Evolutionary conservation across 2,113 vertebrate species (phyloP), one percentile per base, ranked within the genome.

Genomic region (Sula dactylatra): DNA sequence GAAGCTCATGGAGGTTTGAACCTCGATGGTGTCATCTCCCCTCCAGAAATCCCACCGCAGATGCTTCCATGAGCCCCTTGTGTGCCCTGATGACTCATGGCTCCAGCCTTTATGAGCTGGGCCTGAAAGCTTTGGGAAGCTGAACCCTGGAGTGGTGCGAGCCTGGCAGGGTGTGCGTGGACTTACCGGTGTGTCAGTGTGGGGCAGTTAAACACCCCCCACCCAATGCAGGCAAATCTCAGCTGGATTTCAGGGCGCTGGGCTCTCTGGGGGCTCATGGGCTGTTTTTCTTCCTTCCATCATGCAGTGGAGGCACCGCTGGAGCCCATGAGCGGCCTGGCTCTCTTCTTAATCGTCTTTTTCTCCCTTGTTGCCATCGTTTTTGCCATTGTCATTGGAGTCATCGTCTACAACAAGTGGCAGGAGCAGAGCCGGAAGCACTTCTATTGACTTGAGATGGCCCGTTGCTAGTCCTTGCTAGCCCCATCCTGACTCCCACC

Each of bases 341-440:
- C 98, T 4, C 98, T 99, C 58, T 99, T 99, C 98, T 98, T 99
- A 67, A 98, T 99, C 0, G 98, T 99, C 56, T 99, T 99, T 93
- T 99, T 99, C 97, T 99, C 99, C 8, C 97, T 99, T 64, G 98
- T 99, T n/a, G 99, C 99, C 24, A 81, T 98, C 5, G 98, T 99
- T 56, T 99, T 99, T n/a, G 98, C 99, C 85, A 94, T 99, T 5
- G 98, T 99, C 90, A 99, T 99, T 2, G 98, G 99, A 9, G 95
- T 99, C 91, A 99, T 99, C 16, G 62, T 99, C 69, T 99, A 99
- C 98, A 98, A 98, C 97, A 99, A 99, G 94, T 99, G 99, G 99
- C 99, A 98, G 64, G 99, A 99, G 82, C 99, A 98, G 98, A 98
- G 99, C 59, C 98, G 99, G 74, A 99, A 99, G 49, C 99, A 99